phyloP scores from a whole-genome alignment of 2,113 vertebrate species.

The Eolophus roseicapilla region DNA sequence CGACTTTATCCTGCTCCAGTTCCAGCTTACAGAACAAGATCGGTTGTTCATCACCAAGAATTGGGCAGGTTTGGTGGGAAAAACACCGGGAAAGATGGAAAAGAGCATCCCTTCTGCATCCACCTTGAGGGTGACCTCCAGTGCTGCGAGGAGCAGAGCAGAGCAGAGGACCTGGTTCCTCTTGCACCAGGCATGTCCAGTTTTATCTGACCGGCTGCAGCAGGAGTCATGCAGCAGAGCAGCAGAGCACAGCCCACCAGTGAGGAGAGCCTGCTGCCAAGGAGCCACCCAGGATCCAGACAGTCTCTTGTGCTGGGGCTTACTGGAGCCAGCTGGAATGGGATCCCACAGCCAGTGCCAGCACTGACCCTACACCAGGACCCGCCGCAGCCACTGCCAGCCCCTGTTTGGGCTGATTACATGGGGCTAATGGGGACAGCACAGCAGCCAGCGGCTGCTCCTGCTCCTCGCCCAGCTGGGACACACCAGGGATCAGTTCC shows the following conservation, averaged over 20 bases:
- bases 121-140: not conserved
- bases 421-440: constrained; percentile 8
- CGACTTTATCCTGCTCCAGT: not conserved
- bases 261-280: constrained; percentile 16
- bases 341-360: not conserved
- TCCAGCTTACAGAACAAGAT: not conserved
- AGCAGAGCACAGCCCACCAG: constrained; percentile 28
- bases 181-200: not conserved
- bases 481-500: not conserved
- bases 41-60: not conserved
- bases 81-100: not conserved
- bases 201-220: constrained; percentile 26
- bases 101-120: not conserved
- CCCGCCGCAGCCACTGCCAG: not conserved
- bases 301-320: not conserved
- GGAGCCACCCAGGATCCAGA: not conserved
- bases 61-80: not conserved
- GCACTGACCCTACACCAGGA: not conserved
- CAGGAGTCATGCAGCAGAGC: constrained; percentile 32
- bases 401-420: constrained; percentile 20
- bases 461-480: not conserved
- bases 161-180: not conserved
- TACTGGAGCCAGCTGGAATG: not conserved
- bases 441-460: not conserved
- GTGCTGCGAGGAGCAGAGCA: not conserved